Evolutionary conservation across 2,113 vertebrate genomes (phyloP).

Genomic region (Porphyrio hochstetteri): DNA sequence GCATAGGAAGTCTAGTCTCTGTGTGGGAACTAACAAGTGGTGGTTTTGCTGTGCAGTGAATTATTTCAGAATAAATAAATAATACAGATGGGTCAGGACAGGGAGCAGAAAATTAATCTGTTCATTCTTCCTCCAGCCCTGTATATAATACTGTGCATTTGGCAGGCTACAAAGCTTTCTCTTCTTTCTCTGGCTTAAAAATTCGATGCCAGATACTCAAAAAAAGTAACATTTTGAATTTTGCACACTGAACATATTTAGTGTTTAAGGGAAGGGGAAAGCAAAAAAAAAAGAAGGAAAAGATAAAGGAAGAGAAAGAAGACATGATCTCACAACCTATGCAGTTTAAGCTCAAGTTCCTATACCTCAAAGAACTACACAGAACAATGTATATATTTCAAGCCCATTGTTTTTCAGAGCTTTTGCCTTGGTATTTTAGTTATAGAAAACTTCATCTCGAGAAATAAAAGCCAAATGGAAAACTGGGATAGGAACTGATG

Average conservation of each 20-base stretch:
- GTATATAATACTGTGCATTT: not conserved
- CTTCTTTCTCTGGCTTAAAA: not conserved
- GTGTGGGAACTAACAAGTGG: not conserved
- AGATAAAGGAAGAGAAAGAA: not conserved
- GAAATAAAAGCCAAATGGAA: not conserved
- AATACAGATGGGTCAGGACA: not conserved
- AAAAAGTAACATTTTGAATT: not conserved
- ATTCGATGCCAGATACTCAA: not conserved
- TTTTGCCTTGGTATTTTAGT: not conserved
- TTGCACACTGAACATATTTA: not conserved
- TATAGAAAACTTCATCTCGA: not conserved
- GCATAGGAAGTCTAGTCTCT: not conserved
- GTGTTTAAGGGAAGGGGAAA: not conserved
- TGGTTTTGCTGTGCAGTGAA: not conserved
- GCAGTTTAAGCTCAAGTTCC: not conserved
- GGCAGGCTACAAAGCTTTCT: not conserved
- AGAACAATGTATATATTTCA: not conserved
- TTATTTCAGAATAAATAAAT: conserved; percentile 36
- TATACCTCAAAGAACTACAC: not conserved
- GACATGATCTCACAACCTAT: not conserved
- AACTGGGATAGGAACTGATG: not conserved
- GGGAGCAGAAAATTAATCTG: conserved; percentile 5
- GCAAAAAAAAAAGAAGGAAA: not conserved
- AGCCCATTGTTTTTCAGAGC: not conserved
- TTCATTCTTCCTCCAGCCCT: not conserved